A percentile compares a stretch with the other conserved stretches of the same genome.
Evolutionary conservation across 30 jellyfish, hydroid and myxozoan genomes (phyloP).

Genomic region (Catostylus mosaicus): DNA sequence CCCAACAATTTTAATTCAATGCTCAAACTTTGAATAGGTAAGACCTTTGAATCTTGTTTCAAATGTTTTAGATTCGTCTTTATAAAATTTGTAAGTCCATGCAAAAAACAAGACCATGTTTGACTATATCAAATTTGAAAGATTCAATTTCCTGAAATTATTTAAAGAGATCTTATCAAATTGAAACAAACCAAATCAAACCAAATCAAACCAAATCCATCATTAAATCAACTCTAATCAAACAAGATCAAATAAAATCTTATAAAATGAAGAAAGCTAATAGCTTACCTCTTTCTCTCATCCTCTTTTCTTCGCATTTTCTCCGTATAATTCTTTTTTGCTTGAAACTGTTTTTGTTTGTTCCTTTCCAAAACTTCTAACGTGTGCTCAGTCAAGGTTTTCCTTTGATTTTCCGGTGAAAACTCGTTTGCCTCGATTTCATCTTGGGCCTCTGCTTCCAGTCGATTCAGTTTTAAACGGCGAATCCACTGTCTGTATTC

Average conservation of each 20-base stretch:
- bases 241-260: not conserved
- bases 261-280: not conserved
- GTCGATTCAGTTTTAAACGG: constrained; percentile 68
- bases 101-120: too few relatives aligned
- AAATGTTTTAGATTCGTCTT: too few relatives aligned
- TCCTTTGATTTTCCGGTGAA: constrained; percentile 17
- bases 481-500: constrained; percentile 90
- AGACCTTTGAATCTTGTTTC: too few relatives aligned
- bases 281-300: constrained; percentile 53
- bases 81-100: too few relatives aligned
- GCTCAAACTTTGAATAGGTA: too few relatives aligned
- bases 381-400: constrained; percentile 33
- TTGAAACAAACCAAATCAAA: too few relatives aligned
- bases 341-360: constrained; percentile 57
- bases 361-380: constrained; percentile 41
- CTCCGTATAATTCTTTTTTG: constrained; percentile 44
- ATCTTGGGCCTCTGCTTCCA: constrained; percentile 33
- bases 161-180: too few relatives aligned
- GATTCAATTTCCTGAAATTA: too few relatives aligned
- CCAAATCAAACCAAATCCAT: too few relatives aligned
- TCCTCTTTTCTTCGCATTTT: constrained; percentile 37
- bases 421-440: constrained; percentile 20
- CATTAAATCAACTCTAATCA: not conserved
- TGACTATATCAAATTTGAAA: too few relatives aligned
- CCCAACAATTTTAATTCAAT: too few relatives aligned